Evolutionary conservation across 2,113 vertebrate species (phyloP).

Genomic region (Eulemur rufifrons): DNA sequence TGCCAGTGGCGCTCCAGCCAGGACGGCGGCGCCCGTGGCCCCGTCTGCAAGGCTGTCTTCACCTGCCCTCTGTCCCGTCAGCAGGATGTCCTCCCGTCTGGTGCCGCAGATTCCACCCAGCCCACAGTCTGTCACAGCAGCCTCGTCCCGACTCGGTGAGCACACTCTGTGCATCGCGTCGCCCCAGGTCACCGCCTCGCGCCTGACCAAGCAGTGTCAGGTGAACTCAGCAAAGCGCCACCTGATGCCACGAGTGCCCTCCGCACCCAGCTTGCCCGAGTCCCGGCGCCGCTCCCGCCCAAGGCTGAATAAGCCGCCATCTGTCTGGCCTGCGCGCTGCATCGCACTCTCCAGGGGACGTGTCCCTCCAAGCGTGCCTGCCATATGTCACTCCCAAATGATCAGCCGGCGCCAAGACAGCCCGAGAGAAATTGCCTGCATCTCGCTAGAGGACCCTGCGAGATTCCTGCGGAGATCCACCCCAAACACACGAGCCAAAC

Average conservation of each 20-base stretch:
- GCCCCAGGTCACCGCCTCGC: background rate
- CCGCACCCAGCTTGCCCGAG: conserved; percentile 75
- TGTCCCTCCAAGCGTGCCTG: conserved; percentile 86
- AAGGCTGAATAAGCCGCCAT: conserved; percentile 91
- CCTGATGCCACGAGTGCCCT: conserved; percentile 73
- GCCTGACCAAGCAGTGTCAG: conserved; percentile 42
- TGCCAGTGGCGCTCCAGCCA: background rate
- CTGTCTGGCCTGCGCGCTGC: conserved; percentile 87
- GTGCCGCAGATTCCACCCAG: background rate
- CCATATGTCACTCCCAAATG: conserved; percentile 88
- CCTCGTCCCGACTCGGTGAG: background rate
- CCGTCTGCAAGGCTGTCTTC: background rate
- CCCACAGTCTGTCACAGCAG: background rate
- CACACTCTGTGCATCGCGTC: accelerated
- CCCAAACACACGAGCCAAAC: conserved; percentile 71
- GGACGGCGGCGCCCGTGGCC: too few relatives aligned
- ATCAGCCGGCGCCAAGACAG: conserved; percentile 81
- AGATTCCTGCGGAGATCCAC: conserved; percentile 76
- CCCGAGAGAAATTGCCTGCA: conserved; percentile 74
- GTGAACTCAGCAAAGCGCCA: conserved; percentile 66
- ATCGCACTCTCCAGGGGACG: conserved; percentile 85
- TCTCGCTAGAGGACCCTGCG: conserved; percentile 79
- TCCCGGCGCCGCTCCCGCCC: conserved; percentile 83
- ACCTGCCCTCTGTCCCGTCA: background rate
- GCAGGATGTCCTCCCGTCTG: background rate